These are phyloP conservation scores for Beris chalybata DNA, from an alignment of 2,888 invertebrate species.

Conservation along the genomic window DNA sequence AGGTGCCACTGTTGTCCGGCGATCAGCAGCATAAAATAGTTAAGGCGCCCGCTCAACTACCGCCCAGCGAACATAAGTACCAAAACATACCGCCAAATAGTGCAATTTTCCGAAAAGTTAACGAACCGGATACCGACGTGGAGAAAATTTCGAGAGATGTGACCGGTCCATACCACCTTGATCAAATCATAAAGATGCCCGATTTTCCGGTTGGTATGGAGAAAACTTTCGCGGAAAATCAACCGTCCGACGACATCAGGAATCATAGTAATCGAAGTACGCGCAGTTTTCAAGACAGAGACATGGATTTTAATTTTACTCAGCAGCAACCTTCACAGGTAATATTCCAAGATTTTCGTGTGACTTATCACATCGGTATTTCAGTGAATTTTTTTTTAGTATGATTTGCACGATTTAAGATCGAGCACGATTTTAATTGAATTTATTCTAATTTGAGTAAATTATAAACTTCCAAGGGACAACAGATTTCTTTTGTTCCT, in stretches of 20 bases:
- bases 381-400: too few relatives aligned
- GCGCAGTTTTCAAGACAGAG: conserved; percentile 23
- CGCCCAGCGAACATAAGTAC: conserved; percentile 47
- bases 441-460: too few relatives aligned
- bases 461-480: too few relatives aligned
- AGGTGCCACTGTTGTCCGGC: conserved; percentile 2
- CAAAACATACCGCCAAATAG: conserved; percentile 50
- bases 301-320: conserved; percentile 23
- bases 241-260: conserved; percentile 11
- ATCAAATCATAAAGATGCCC: conserved; percentile 11
- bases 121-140: conserved; percentile 3
- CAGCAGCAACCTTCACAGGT: conserved; percentile 36
- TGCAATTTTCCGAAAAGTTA: conserved; percentile 44
- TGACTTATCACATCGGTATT: too few relatives aligned
- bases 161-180: conserved; percentile 16
- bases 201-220: conserved; percentile 3
- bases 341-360: neutral
- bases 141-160: conserved; percentile 12
- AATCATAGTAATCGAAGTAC: conserved; percentile 30
- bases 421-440: too few relatives aligned
- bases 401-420: too few relatives aligned
- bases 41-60: neutral
- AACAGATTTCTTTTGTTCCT: too few relatives aligned
- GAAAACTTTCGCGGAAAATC: conserved; percentile 2
- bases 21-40: neutral